Evolutionary conservation across 1,140 invertebrate genomes (phyloP), one percentile per base, ranked within the genome.

Genomic region (Ceratina japonica): DNA sequence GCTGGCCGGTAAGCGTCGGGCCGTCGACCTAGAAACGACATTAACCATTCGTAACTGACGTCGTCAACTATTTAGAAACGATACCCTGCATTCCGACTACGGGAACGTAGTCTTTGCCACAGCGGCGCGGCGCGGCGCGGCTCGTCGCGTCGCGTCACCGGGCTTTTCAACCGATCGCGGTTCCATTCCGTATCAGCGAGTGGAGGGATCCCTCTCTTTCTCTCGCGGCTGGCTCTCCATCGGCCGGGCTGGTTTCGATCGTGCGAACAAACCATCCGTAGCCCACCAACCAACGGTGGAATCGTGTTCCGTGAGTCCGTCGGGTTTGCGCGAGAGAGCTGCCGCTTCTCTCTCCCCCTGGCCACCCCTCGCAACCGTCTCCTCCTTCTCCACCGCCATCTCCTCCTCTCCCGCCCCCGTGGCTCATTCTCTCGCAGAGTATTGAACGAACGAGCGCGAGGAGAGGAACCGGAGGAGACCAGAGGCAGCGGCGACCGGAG

Each of bases 391-490:
- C 80, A 79, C 81, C 81, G 59, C 81, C 75, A 69, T 76, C 83
- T 52, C 74, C 81, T 22, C 75, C 79, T 64, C 71, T 77, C 81
- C 54, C 77, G 76, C 87, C 82, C 83, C 84, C 84, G 54, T 79
- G 81, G 83, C 86, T 75, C 80, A 80, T 75, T 78, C 84, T 82
- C 87, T 81, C 87, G 61, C 72, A 80, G 86, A 90, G 90, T 90
- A 91, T 91, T 90, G 90, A 91, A 90, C 91, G 90, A 89, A 86
- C 86, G 86, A 86, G 83, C 86, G 76, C 81, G 81, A 81, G 77
- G 86, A 88, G 81, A 86, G 86, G 80, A 85, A 82, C 82, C 86
- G 86, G 37, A 44, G 83, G 86, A 85, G 81, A 81, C 86, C 83
- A 84, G 82, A 85, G 84, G 84, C 84, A 85, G 79, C 81, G 65